phyloP scores from a whole-genome alignment of 2,888 invertebrate genomes.

The Drosophila anceps region DNA sequence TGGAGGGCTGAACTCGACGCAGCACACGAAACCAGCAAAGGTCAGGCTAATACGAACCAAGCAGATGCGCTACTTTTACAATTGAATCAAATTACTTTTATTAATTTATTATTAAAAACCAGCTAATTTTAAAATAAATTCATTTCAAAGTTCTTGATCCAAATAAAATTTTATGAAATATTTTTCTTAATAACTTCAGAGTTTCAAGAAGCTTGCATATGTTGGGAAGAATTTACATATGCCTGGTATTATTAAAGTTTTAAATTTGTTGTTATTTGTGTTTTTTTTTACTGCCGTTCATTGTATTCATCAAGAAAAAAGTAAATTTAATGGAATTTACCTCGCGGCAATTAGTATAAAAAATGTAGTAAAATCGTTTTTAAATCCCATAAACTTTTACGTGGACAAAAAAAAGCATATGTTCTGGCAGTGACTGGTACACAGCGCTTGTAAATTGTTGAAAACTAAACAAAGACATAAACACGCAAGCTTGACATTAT shows the following conservation, averaged over 20 bases:
- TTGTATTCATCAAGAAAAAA: no score
- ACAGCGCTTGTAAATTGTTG: slow-evolving; percentile 45
- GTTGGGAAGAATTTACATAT: background rate
- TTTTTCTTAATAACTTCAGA: no score
- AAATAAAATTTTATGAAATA: no score
- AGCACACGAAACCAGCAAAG: background rate
- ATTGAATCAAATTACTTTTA: background rate
- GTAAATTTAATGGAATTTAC: background rate
- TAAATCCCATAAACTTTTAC: slow-evolving; percentile 2
- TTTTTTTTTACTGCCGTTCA: background rate
- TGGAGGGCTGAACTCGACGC: slow-evolving; percentile 19
- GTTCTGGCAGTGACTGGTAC: slow-evolving; percentile 9
- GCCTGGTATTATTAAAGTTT: background rate
- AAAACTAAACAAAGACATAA: slow-evolving; percentile 83
- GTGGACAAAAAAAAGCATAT: background rate
- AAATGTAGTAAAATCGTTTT: slow-evolving; percentile 5
- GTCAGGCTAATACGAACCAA: slow-evolving; percentile 12
- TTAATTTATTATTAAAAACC: no score
- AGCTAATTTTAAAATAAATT: no score
- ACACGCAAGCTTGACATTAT: slow-evolving; percentile 84
- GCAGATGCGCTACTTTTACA: slow-evolving; percentile 14
- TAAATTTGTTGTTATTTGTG: background rate
- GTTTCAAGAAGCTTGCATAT: no score
- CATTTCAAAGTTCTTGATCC: no score
- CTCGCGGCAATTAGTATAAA: background rate